phyloP scores from a whole-genome alignment of 2,888 invertebrate genomes.

The Mamestra brassicae region DNA sequence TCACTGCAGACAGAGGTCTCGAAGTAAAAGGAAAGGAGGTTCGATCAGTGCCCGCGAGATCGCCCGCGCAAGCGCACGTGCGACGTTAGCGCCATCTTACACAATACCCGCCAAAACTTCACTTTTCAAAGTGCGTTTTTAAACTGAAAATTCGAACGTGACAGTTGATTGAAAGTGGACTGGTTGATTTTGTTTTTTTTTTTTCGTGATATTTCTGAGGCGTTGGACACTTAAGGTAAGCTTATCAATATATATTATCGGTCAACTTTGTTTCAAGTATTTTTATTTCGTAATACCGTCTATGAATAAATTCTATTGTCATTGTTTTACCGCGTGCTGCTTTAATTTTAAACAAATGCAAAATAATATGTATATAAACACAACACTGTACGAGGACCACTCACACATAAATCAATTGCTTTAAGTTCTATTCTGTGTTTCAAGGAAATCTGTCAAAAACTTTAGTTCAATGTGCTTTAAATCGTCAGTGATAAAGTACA shows the following conservation, averaged over 20 bases:
- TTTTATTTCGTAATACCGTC: slow-evolving; percentile 51
- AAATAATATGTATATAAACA: slow-evolving; percentile 36
- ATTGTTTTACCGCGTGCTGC: slow-evolving; percentile 29
- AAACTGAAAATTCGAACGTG: slow-evolving; percentile 69
- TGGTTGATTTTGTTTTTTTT: slow-evolving; percentile 68
- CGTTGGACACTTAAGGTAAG: slow-evolving; percentile 77
- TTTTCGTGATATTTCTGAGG: slow-evolving; percentile 66
- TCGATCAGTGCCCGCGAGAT: slow-evolving; percentile 85
- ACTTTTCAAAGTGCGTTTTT: slow-evolving; percentile 70
- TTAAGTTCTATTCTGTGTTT: slow-evolving; percentile 51
- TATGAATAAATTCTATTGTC: slow-evolving; percentile 52
- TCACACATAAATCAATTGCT: slow-evolving; percentile 53
- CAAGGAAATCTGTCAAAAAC: slow-evolving; percentile 58
- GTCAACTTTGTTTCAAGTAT: slow-evolving; percentile 31
- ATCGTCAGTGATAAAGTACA: slow-evolving; percentile 48
- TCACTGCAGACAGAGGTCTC: slow-evolving; percentile 76
- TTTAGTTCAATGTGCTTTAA: slow-evolving; percentile 50
- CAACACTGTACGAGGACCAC: slow-evolving; percentile 16
- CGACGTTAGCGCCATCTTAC: slow-evolving; percentile 57
- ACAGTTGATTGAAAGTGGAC: slow-evolving; percentile 77
- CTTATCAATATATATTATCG: slow-evolving; percentile 62
- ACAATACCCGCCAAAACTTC: slow-evolving; percentile 77
- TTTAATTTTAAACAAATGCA: slow-evolving; percentile 39
- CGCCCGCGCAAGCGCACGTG: slow-evolving; percentile 80
- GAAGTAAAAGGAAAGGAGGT: slow-evolving; percentile 83